Evolutionary conservation across 2,113 vertebrate genomes (phyloP).

Genomic region (Microcebus lehilahytsara): DNA sequence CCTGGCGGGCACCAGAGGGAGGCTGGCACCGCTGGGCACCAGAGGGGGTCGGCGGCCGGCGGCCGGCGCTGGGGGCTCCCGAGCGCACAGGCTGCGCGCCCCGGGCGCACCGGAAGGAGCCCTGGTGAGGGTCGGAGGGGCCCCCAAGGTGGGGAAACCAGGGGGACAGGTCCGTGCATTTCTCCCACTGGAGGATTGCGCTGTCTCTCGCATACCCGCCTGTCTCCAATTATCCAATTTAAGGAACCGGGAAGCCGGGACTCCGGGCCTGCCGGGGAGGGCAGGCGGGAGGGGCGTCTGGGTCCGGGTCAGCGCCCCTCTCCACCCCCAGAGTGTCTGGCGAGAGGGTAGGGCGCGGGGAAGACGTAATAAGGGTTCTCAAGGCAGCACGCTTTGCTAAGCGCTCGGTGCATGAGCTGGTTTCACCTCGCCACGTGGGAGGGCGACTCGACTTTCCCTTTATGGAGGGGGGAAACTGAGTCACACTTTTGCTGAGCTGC

Average conservation of each 20-base stretch:
- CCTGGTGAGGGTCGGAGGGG: not conserved
- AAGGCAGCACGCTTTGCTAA: not conserved
- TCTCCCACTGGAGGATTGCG: slow-evolving; percentile 36
- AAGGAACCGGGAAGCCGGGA: slow-evolving; percentile 23
- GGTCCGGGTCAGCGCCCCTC: slow-evolving; percentile 53
- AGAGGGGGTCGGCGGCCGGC: not conserved
- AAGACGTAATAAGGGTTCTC: not conserved
- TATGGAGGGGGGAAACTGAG: slow-evolving; percentile 57
- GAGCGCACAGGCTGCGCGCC: not conserved
- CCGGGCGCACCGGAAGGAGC: not conserved
- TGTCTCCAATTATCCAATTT: slow-evolving; percentile 70
- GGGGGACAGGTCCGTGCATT: not conserved
- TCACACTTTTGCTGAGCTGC: not conserved
- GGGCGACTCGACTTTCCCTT: not conserved
- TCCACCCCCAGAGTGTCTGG: slow-evolving; percentile 50
- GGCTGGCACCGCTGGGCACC: slow-evolving; percentile 51
- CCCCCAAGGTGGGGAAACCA: not conserved
- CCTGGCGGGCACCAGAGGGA: slow-evolving; percentile 61
- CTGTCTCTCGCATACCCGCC: slow-evolving; percentile 51
- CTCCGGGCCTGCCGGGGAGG: slow-evolving; percentile 28
- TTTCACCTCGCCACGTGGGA: not conserved
- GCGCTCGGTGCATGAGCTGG: not conserved
- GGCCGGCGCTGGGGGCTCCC: not conserved
- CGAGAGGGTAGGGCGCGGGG: slow-evolving; percentile 25
- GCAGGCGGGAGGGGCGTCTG: slow-evolving; percentile 11